Conservation (phyloP, 2,797 vertebrate species). For the Lutjanus argentimaculatus region DNA sequence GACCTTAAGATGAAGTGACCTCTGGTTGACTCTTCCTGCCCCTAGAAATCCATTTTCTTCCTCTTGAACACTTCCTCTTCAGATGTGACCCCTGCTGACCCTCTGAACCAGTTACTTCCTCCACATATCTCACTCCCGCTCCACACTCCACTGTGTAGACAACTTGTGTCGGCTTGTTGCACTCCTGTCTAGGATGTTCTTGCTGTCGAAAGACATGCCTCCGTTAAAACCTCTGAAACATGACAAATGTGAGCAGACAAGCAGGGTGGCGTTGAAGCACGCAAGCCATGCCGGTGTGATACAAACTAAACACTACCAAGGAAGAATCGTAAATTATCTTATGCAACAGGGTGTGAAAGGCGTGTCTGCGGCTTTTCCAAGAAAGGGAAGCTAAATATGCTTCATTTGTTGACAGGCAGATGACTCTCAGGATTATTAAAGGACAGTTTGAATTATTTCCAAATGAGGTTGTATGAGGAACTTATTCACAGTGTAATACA, state of each 20-base stretch:
- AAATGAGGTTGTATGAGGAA: no score
- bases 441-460: no score
- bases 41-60: slow-evolving; percentile 16
- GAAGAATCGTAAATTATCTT: slow-evolving; percentile 27
- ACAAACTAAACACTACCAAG: slow-evolving; percentile 22
- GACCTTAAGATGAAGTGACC: slow-evolving; percentile 21
- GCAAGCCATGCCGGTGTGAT: not conserved
- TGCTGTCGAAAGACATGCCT: not conserved
- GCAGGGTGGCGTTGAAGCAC: slow-evolving; percentile 36
- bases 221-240: slow-evolving; percentile 23
- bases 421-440: not conserved
- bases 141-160: not conserved
- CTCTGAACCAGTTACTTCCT: slow-evolving; percentile 43
- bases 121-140: not conserved
- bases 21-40: slow-evolving; percentile 20
- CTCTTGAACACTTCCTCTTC: slow-evolving; percentile 36
- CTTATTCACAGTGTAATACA: no score
- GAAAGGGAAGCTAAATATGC: slow-evolving; percentile 16
- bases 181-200: slow-evolving; percentile 35
- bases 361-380: slow-evolving; percentile 30
- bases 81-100: slow-evolving; percentile 43
- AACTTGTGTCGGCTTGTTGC: slow-evolving; percentile 5
- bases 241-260: slow-evolving; percentile 20
- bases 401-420: not conserved
- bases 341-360: slow-evolving; percentile 36